These are phyloP conservation scores for Corythaixoides concolor DNA, from an alignment of 2,113 vertebrate genomes.

Conservation along the genomic window DNA sequence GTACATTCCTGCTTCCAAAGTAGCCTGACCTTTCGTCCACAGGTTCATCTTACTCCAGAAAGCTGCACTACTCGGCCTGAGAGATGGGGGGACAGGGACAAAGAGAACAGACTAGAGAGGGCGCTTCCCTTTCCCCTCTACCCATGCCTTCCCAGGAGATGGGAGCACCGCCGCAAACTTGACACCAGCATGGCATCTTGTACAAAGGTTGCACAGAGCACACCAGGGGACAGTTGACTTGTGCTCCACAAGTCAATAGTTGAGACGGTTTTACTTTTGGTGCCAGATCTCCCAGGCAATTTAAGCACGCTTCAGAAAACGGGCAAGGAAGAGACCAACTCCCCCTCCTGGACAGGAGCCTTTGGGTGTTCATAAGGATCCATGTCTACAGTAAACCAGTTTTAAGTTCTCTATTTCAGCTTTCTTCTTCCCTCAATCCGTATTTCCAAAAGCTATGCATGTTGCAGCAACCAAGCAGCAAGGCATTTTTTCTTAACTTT, in stretches of 20 bases:
- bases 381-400: neutral
- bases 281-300: neutral
- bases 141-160: neutral
- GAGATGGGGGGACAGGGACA: neutral
- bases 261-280: neutral
- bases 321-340: neutral
- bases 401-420: neutral
- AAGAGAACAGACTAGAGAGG: neutral
- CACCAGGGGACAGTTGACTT: neutral
- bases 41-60: neutral
- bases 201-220: neutral
- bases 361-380: neutral
- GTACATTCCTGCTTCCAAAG: neutral
- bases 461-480: neutral
- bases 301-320: neutral
- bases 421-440: neutral
- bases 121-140: neutral
- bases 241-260: neutral
- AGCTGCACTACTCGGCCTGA: neutral
- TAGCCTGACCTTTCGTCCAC: neutral
- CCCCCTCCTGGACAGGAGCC: neutral
- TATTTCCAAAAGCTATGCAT: neutral
- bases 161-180: neutral
- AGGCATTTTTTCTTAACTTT: neutral
- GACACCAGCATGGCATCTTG: rapidly evolving